These are phyloP conservation scores for Hyperoplus immaculatus DNA, from an alignment of 2,797 vertebrate species.

Conservation along the genomic window DNA sequence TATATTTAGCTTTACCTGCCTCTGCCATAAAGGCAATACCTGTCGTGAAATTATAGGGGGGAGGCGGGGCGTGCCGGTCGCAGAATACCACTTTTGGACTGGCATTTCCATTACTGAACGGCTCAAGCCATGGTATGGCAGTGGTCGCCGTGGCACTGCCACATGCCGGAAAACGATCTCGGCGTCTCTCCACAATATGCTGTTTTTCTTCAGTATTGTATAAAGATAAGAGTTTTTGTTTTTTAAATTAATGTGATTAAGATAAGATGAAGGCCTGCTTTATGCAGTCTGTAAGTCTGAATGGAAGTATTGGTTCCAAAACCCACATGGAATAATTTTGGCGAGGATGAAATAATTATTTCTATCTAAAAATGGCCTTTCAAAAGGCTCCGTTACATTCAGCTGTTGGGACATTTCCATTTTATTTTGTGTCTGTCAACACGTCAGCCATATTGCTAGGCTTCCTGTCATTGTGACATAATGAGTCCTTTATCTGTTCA, in stretches of 20 bases:
- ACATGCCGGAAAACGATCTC: too few relatives aligned
- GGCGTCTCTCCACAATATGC: background rate
- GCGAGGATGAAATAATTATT: constrained; percentile 9
- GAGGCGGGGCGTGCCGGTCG: too few relatives aligned
- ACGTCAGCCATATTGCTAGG: constrained; percentile 46
- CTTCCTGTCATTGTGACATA: constrained; percentile 63
- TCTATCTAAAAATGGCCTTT: constrained; percentile 36
- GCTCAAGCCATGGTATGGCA: too few relatives aligned
- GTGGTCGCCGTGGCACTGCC: too few relatives aligned
- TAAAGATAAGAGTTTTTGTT: background rate
- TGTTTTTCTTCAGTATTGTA: background rate
- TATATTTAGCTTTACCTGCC: too few relatives aligned
- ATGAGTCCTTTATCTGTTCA: constrained; percentile 76
- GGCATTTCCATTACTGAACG: too few relatives aligned
- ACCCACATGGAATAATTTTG: background rate
- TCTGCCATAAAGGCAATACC: too few relatives aligned
- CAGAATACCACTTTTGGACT: too few relatives aligned
- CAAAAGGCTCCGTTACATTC: constrained; percentile 16
- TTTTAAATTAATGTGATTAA: background rate
- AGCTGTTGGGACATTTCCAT: constrained; percentile 42
- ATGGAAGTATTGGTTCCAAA: background rate
- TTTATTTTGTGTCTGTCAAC: constrained; percentile 46
- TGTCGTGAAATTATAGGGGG: too few relatives aligned
- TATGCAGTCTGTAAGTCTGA: background rate
- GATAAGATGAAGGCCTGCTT: background rate